phyloP scores from a whole-genome alignment of 1,140 invertebrate genomes.

The Ips nitidus region DNA sequence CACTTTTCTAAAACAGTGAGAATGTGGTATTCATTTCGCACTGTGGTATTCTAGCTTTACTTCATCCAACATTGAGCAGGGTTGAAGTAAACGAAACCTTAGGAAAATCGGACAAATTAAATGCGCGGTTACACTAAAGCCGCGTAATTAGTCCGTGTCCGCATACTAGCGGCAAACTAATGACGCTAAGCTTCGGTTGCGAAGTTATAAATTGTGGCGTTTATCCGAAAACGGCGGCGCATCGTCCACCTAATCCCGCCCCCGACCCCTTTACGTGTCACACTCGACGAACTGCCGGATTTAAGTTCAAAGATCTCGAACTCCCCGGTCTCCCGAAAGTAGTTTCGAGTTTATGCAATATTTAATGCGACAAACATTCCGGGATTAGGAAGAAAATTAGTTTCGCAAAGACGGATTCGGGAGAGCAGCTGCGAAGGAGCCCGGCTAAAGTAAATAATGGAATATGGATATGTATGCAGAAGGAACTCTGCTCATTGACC shows the following conservation, averaged over 20 bases:
- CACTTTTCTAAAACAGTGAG: too few species aligned
- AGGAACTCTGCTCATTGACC: not conserved
- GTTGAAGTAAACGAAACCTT: too few species aligned
- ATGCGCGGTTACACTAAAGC: conserved; percentile 21
- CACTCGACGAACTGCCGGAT: conserved; percentile 31
- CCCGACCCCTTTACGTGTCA: conserved; percentile 23
- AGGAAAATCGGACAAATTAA: not conserved
- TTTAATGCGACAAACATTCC: conserved; percentile 41
- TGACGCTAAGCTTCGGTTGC: conserved; percentile 29
- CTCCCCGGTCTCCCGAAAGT: conserved; percentile 20
- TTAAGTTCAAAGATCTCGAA: conserved; percentile 39
- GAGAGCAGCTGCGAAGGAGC: not conserved
- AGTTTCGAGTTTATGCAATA: conserved; percentile 40
- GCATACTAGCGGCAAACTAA: conserved; percentile 9
- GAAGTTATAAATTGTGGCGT: conserved; percentile 32
- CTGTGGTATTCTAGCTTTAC: too few species aligned
- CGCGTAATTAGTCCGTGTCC: conserved; percentile 19
- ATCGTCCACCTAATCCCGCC: conserved; percentile 24
- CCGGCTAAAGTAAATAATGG: conserved; percentile 5
- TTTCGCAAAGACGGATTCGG: conserved; percentile 10
- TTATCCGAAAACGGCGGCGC: conserved; percentile 31
- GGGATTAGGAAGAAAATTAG: conserved; percentile 32
- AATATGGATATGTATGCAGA: conserved; percentile 1
- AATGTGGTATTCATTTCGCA: too few species aligned
- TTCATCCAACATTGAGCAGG: too few species aligned